These are phyloP conservation scores for Thereva unica DNA, from an alignment of 2,888 invertebrate species.

Conservation along the genomic window DNA sequence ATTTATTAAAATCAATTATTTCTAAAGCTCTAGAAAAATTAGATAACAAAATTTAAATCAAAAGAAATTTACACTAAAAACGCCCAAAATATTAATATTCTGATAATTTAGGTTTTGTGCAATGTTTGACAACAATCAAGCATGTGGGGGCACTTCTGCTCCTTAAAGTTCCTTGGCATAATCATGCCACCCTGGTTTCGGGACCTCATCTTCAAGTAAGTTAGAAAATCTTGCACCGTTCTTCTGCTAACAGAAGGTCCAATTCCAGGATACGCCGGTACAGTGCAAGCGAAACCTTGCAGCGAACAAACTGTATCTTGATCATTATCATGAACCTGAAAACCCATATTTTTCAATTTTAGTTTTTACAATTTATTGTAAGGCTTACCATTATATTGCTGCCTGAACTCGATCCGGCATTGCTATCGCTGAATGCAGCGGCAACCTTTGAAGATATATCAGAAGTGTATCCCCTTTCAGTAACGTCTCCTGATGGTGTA, in stretches of 20 bases:
- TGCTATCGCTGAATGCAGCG: not conserved
- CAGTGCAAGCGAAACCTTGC: conserved; percentile 45
- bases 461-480: conserved; percentile 27
- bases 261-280: conserved; percentile 65
- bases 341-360: not conserved
- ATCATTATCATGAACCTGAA: not conserved
- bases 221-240: conserved; percentile 60
- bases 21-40: no score
- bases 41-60: no score
- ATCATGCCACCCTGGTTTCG: conserved; percentile 46
- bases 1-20: no score
- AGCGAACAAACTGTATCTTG: no score
- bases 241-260: conserved; percentile 62
- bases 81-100: not conserved
- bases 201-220: conserved; percentile 53
- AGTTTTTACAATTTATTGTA: no score
- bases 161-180: conserved; percentile 45
- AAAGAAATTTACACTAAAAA: not conserved
- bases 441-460: conserved; percentile 30
- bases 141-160: conserved; percentile 46
- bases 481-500: conserved; percentile 3
- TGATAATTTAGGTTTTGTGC: no score
- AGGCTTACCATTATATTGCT: no score
- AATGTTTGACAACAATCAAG: conserved; percentile 35
- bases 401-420: no score